phyloP scores from a whole-genome alignment of 2,797 vertebrate species.

The Delichon dasypus region DNA sequence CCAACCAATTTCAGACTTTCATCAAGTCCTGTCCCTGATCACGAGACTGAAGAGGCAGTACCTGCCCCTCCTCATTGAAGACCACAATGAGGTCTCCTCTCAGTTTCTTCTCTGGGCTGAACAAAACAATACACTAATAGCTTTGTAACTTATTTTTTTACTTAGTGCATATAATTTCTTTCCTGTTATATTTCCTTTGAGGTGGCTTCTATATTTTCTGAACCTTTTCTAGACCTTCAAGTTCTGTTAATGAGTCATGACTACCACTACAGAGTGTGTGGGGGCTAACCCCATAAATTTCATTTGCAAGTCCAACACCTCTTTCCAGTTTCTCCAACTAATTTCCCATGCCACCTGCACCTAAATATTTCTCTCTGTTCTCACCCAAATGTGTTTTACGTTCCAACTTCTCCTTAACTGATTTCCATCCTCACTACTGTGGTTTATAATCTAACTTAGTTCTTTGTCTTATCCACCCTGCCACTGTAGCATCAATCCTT shows the following conservation, averaged over 20 bases:
- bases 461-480: background rate
- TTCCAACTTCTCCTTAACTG: background rate
- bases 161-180: background rate
- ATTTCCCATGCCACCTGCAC: background rate
- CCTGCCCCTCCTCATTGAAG: background rate
- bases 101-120: background rate
- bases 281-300: background rate
- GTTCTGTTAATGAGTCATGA: background rate
- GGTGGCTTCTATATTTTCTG: background rate
- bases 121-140: background rate
- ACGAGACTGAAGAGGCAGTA: background rate
- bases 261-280: background rate
- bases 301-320: background rate
- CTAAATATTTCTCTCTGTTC: background rate
- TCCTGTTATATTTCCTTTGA: background rate
- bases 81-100: background rate
- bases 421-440: background rate
- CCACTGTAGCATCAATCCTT: background rate
- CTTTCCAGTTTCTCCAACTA: background rate
- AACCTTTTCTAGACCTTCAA: background rate
- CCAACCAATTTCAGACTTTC: background rate
- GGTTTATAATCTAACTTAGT: background rate
- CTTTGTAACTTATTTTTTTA: background rate
- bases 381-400: background rate
- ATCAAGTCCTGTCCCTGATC: fast-evolving